A percentile compares a stretch with the other conserved stretches of the same genome.
These are phyloP conservation scores for Neoitamus cyanurus DNA, from an alignment of 2,888 invertebrate genomes.

Conservation along the genomic window DNA sequence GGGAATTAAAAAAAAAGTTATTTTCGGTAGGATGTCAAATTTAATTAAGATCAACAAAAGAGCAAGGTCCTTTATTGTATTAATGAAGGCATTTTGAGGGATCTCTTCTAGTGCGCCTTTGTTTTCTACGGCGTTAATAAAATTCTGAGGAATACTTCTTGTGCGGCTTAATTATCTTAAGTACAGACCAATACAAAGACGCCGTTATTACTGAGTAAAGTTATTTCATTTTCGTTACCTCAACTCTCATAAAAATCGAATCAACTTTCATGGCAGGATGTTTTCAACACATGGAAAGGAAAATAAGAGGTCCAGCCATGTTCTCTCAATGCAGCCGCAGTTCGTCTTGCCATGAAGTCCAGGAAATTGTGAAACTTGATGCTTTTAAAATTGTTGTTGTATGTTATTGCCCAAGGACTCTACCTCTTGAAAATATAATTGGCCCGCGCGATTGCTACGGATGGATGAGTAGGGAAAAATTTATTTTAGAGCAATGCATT, in stretches of 20 bases:
- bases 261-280: background rate
- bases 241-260: background rate
- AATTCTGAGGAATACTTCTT: background rate
- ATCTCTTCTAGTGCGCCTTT: background rate
- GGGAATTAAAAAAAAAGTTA: background rate
- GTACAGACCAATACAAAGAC: background rate
- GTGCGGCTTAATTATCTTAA: background rate
- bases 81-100: background rate
- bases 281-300: background rate
- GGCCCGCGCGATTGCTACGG: background rate
- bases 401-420: background rate
- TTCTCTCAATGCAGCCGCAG: background rate
- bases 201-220: background rate
- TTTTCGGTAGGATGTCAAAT: background rate
- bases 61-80: background rate
- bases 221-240: background rate
- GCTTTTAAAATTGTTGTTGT: background rate
- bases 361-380: background rate
- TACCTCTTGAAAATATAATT: background rate
- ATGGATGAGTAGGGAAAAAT: background rate
- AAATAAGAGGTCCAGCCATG: background rate
- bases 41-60: background rate
- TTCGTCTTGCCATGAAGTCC: background rate
- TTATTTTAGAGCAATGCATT: background rate
- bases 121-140: background rate